A percentile compares a stretch with the other conserved stretches of the same genome.
Evolutionary conservation across 2,888 invertebrate species (phyloP).

Genomic region (Vannuccia rotundouncinata): DNA sequence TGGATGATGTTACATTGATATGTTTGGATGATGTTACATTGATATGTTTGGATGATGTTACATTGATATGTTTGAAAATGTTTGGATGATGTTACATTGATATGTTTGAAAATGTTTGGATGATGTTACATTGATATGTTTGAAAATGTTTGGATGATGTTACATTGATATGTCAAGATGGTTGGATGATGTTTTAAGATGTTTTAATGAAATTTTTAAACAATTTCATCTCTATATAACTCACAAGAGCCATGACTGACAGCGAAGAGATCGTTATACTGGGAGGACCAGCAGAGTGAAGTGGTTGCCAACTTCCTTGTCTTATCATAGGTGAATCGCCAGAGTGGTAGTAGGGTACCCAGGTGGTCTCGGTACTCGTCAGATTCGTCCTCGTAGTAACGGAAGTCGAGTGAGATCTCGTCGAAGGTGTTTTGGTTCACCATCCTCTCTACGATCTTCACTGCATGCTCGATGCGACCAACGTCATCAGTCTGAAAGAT

Average conservation of each 20-base stretch:
- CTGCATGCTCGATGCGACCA: conserved; percentile 54
- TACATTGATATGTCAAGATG: no score
- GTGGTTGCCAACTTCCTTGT: conserved; percentile 78
- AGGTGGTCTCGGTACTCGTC: conserved; percentile 86
- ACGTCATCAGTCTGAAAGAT: conserved; percentile 27
- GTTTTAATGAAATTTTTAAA: no score
- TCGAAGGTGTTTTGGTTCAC: conserved; percentile 89
- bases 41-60: no score
- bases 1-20: no score
- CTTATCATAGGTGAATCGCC: conserved; percentile 73
- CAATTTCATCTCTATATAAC: conserved; percentile 51
- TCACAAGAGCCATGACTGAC: conserved; percentile 83
- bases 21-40: no score
- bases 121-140: no score
- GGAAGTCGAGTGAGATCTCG: conserved; percentile 79
- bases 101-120: no score
- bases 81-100: no score
- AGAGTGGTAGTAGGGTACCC: conserved; percentile 82
- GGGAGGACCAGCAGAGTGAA: conserved; percentile 76
- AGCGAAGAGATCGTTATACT: conserved; percentile 82
- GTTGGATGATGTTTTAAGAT: no score
- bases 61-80: no score
- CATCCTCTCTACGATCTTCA: conserved; percentile 82
- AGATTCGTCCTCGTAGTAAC: conserved; percentile 90
- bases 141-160: no score